A percentile compares a stretch with the other conserved stretches of the same genome.
Conservation (phyloP, 2,797 vertebrate species). For the Parambassis ranga region DNA sequence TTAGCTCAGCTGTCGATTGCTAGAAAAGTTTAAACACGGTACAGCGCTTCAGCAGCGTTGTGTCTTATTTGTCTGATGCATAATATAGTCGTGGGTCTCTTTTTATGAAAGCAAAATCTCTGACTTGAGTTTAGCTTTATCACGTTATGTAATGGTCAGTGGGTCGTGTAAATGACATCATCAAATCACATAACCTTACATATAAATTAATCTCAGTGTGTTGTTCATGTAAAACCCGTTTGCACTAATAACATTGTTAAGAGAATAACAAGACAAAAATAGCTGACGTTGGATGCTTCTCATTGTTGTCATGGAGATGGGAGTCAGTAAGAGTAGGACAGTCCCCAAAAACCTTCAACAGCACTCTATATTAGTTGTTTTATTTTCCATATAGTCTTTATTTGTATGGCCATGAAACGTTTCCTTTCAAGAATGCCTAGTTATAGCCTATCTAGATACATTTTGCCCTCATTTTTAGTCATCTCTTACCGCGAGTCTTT, state of each 20-base stretch:
- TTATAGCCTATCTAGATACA: too few relatives aligned
- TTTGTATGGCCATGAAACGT: too few relatives aligned
- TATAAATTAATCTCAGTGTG: background rate
- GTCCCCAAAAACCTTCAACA: background rate
- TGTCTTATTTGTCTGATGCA: fast-evolving
- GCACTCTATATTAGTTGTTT: background rate
- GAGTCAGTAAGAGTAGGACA: background rate
- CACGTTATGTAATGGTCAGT: slow-evolving; percentile 25
- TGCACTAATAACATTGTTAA: too few relatives aligned
- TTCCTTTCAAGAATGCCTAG: too few relatives aligned
- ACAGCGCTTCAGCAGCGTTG: fast-evolving
- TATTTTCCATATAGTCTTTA: background rate
- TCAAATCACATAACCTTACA: background rate
- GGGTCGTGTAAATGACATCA: slow-evolving; percentile 22
- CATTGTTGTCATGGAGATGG: slow-evolving; percentile 56
- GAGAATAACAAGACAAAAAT: background rate
- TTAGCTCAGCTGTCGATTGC: background rate
- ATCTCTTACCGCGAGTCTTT: too few relatives aligned
- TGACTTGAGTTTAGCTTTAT: background rate
- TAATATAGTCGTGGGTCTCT: background rate
- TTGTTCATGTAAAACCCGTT: background rate
- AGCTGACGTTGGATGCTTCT: slow-evolving; percentile 5
- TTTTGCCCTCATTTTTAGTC: too few relatives aligned
- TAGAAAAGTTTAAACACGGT: background rate
- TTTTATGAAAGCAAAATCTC: background rate